These are phyloP conservation scores for Papilio glaucus DNA, from an alignment of 1,140 invertebrate genomes.

Conservation along the genomic window DNA sequence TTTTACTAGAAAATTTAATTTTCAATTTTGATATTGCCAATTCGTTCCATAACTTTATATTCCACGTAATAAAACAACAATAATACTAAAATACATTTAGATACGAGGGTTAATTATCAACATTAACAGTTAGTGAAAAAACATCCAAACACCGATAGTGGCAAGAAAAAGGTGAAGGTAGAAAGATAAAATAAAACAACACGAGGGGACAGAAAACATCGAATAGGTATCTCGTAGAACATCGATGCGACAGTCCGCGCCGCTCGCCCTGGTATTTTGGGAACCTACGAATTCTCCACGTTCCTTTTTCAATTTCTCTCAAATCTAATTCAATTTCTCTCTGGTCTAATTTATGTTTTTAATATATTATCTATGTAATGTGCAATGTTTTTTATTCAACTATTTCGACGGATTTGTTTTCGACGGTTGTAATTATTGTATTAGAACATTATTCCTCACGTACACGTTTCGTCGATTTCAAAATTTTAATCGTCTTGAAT, in stretches of 20 bases:
- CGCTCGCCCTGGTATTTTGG: constrained; percentile 77
- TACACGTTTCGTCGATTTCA: too few relatives aligned
- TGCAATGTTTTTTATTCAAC: constrained; percentile 32
- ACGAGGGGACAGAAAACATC: constrained; percentile 74
- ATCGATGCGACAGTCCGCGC: constrained; percentile 71
- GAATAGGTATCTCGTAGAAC: constrained; percentile 67
- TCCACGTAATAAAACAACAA: constrained; percentile 50
- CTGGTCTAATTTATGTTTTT: neutral
- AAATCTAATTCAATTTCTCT: neutral
- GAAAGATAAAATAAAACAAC: constrained; percentile 77
- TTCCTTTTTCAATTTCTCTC: constrained; percentile 22
- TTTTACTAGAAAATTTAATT: neutral
- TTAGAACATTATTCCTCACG: neutral
- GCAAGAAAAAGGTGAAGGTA: constrained; percentile 76
- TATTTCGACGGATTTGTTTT: neutral
- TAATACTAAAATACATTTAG: constrained; percentile 53
- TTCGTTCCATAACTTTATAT: constrained; percentile 27
- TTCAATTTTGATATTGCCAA: too few relatives aligned
- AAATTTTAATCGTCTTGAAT: too few relatives aligned
- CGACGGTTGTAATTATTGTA: neutral
- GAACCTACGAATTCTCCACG: constrained; percentile 37
- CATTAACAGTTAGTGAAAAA: constrained; percentile 83
- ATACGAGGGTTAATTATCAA: constrained; percentile 71
- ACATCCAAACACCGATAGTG: constrained; percentile 79
- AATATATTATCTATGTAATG: too few relatives aligned